phyloP scores from a whole-genome alignment of 1,140 invertebrate species.

The Eciton burchellii region DNA sequence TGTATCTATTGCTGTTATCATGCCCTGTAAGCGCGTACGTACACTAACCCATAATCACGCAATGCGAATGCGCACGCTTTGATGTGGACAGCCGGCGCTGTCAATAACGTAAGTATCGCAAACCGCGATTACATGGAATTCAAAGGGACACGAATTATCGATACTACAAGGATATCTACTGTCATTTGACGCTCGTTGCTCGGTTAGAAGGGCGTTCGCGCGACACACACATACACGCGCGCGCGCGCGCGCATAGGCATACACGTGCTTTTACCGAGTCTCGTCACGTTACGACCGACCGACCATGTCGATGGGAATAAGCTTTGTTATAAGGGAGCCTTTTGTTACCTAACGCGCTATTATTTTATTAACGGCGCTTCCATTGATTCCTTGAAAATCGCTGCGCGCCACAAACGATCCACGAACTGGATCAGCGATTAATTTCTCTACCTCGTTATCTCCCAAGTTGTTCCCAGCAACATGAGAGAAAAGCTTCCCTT shows the following conservation, averaged over 20 bases:
- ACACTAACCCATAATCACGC: conserved; percentile 30
- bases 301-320: conserved; percentile 26
- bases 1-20: conserved; percentile 15
- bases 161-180: conserved; percentile 62
- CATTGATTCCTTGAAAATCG: conserved; percentile 39
- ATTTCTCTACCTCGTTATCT: background rate
- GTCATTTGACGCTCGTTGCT: conserved; percentile 57
- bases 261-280: conserved; percentile 51
- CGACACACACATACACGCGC: conserved; percentile 44
- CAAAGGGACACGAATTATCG: conserved; percentile 65
- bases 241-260: too few species aligned
- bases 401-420: background rate
- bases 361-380: conserved; percentile 43
- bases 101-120: conserved; percentile 35
- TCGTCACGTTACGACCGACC: conserved; percentile 56
- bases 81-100: conserved; percentile 41
- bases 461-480: background rate
- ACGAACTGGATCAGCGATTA: background rate
- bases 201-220: background rate
- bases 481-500: background rate
- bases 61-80: conserved; percentile 7
- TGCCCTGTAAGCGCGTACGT: background rate
- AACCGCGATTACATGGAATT: conserved; percentile 57
- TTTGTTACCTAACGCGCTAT: conserved; percentile 36
- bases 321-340: conserved; percentile 37